phyloP scores from a whole-genome alignment of 2,797 vertebrate genomes.

The Bryconaethiops microstoma region DNA sequence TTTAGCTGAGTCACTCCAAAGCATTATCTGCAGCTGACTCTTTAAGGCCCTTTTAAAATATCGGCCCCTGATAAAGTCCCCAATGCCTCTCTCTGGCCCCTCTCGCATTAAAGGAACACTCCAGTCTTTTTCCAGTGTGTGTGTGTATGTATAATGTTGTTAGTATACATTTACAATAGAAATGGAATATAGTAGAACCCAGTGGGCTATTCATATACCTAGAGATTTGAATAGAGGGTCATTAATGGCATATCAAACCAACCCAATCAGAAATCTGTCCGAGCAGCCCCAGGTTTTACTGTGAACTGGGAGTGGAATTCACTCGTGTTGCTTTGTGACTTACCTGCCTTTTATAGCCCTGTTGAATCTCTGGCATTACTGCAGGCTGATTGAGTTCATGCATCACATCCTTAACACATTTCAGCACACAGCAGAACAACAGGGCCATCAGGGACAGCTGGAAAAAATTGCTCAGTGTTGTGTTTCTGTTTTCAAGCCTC shows the following conservation, averaged over 20 bases:
- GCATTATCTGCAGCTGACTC: constrained; percentile 20
- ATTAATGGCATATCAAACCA: not conserved
- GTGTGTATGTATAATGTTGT: no score
- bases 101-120: not conserved
- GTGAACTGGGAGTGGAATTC: not conserved
- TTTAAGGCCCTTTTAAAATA: not conserved
- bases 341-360: not conserved
- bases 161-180: no score
- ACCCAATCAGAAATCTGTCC: not conserved
- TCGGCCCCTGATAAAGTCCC: not conserved
- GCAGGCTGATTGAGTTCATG: no score
- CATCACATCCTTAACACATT: not conserved
- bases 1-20: constrained; percentile 13
- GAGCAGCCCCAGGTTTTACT: not conserved
- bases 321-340: no score
- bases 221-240: not conserved
- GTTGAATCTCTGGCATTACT: not conserved
- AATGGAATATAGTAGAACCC: no score
- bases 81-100: not conserved
- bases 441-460: not conserved
- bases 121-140: no score
- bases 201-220: not conserved
- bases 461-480: constrained; percentile 7
- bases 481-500: not conserved
- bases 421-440: not conserved